Percentiles rank a stretch among this genome's conserved stretches.
Evolutionary conservation across 2,888 invertebrate genomes (phyloP).

Genomic region (Amphiduros pacificus): DNA sequence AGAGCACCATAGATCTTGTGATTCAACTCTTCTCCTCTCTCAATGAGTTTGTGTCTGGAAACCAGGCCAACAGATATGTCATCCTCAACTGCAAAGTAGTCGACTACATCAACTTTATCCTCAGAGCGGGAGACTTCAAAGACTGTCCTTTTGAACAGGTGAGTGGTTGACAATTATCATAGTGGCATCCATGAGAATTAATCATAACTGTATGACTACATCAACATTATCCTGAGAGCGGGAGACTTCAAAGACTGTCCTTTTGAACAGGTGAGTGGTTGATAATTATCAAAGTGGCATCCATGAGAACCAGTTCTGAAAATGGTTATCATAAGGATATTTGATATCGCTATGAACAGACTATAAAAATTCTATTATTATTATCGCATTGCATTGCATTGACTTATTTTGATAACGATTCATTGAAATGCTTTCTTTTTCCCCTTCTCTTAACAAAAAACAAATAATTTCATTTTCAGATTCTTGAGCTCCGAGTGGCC

Average conservation of each 20-base stretch:
- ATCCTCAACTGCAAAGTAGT: conserved; percentile 58
- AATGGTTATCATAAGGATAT: too few species aligned
- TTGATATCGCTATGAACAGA: too few species aligned
- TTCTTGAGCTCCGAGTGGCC: conserved; percentile 43
- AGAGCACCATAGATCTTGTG: conserved; percentile 52
- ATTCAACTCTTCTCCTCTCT: conserved; percentile 58
- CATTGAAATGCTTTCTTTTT: too few species aligned
- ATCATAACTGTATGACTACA: too few species aligned
- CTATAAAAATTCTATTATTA: not conserved
- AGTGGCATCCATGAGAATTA: too few species aligned
- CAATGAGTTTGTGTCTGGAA: conserved; percentile 57
- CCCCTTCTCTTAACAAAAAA: too few species aligned
- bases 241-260: conserved; percentile 52
- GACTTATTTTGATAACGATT: too few species aligned
- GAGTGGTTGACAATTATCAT: too few species aligned
- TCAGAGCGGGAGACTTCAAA: conserved; percentile 53
- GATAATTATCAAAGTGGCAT: too few species aligned
- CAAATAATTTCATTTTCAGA: conserved; percentile 19
- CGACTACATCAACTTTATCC: conserved; percentile 59
- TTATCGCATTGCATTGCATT: too few species aligned
- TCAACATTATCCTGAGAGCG: conserved; percentile 58
- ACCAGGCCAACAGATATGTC: conserved; percentile 55
- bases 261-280: conserved; percentile 54
- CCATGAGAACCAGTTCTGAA: too few species aligned
- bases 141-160: conserved; percentile 54